Evolutionary conservation across 2,113 vertebrate species (phyloP).

Genomic region (Paradoxurus hermaphroditus): DNA sequence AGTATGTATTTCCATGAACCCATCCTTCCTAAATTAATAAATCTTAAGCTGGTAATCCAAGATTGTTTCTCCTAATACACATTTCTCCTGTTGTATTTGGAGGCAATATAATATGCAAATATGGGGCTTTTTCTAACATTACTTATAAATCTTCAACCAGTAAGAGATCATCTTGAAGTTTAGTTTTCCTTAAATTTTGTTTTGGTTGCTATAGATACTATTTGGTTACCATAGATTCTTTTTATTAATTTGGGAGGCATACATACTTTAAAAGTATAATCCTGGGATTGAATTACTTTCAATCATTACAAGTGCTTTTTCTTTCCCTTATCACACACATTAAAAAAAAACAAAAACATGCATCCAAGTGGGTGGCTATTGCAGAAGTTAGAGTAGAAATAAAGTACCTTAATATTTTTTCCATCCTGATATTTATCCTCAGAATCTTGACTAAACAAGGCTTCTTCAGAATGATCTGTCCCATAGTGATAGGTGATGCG

Average conservation of each 20-base stretch:
- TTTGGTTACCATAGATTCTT: slow-evolving; percentile 8
- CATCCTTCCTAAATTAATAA: slow-evolving; percentile 51
- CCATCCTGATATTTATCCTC: slow-evolving; percentile 79
- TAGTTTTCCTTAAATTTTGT: slow-evolving; percentile 43
- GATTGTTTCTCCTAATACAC: neutral
- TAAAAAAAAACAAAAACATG: slow-evolving; percentile 51
- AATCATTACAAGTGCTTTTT: slow-evolving; percentile 50
- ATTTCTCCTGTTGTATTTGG: slow-evolving; percentile 42
- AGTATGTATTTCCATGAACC: slow-evolving; percentile 7
- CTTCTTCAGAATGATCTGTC: slow-evolving; percentile 74
- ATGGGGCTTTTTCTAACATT: neutral
- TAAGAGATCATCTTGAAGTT: slow-evolving; percentile 17
- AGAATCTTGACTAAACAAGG: slow-evolving; percentile 77
- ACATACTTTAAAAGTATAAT: slow-evolving; percentile 34
- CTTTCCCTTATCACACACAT: slow-evolving; percentile 30
- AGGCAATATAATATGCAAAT: slow-evolving; percentile 8
- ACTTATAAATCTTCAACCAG: slow-evolving; percentile 18
- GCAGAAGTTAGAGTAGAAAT: slow-evolving; percentile 74
- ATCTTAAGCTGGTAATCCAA: slow-evolving; percentile 27
- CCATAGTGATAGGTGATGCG: slow-evolving; percentile 72
- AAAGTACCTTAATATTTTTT: slow-evolving; percentile 82
- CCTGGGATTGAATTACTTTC: slow-evolving; percentile 46
- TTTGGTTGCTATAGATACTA: slow-evolving; percentile 14
- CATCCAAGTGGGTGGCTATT: slow-evolving; percentile 47
- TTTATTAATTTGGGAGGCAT: slow-evolving; percentile 30